Base-by-base conservation (phyloP, 2,113 vertebrate genomes). In the Phaethon lepturus region DNA sequence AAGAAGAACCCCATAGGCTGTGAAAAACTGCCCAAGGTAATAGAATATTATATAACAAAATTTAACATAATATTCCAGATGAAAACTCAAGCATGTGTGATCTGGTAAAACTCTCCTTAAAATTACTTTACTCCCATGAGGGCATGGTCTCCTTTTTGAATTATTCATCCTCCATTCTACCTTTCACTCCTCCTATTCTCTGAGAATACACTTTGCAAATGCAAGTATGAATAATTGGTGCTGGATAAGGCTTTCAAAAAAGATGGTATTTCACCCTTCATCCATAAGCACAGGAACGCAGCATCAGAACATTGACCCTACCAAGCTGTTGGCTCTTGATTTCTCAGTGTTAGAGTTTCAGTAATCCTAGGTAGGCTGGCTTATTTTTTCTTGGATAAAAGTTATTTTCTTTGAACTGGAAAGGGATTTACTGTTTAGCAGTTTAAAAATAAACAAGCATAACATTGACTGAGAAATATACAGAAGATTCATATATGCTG, bases 361-460 rank as follows among this genome's bases (percentile, higher is more conserved):
- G 40, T 78, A 92, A 86, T 84, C 35, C 31, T 55, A 49, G 17
- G 35, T 67, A 94, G 58, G 3, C 3, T 58, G 49, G 26, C 6
- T 52, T 45, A 49, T 77, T 58, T 86, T 68, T 78, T 56, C 44
- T 69, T 47, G 9, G n/a, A 81, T 71, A 64, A 83, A 88, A 94
- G 28, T 71, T 81, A 74, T 84, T 93, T 97, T 84, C 17, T 93
- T 81, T 94, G 62, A 84, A 85, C 19, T n/a, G 69, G 28, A 64
- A 81, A 81, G 13, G 17, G 56, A 75, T 95, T 97, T 93, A 52
- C 19, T 40, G 16, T 20, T 4, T 28, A 91, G 33, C 33, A 60
- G 33, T 63, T 88, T n/a, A 35, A 55, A 95, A 91, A 60, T 29
- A 93, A 83, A 33, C 7, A 81, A 81, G 22, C 26, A 66, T 88